Evolutionary conservation across 2,113 vertebrate species (phyloP), one percentile per base, ranked within the genome.

Genomic region (Corythoichthys intestinalis): DNA sequence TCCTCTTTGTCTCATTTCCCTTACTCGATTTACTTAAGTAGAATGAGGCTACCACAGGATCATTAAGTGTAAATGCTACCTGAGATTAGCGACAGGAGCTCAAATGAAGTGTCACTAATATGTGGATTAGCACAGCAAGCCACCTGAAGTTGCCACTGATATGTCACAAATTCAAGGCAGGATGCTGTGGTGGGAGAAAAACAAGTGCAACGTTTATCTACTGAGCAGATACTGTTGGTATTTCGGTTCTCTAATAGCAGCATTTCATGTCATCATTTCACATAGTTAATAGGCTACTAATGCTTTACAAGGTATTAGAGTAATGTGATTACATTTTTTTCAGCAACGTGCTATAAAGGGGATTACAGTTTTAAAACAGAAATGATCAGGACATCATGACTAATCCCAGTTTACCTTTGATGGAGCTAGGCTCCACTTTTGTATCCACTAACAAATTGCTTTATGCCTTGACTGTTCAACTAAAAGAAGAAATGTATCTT

Each of bases 51-150:
- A 87, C 83, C 58, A 67, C 82, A 88, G 89, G 89, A 89, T 90
- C 88, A 92, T 91, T 92, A 90, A 89, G 88, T 89, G 88, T 90
- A 91, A 91, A 88, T 74, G 85, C 90, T 90, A 93, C 88, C 90
- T 89, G 87, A 90, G 91, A 88, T 91, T 92, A 91, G 88, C 62
- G 79, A 85, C 84, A 83, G 73, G 83, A 77, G 80, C 89, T 89
- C 84, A 89, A 91, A 90, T 91, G 88, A 92, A 91, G 91, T 91
- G 88, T 84, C 89, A 90, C 88, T 92, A 92, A 92, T 93, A 91
- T 89, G 89, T 82, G 90, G 90, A 92, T 93, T 92, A 93, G 88
- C 88, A 89, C 77, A 70, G 85, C 84, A 90, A 92, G 88, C 89
- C 86, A 90, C 90, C 88, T 90, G 80, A 88, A 91, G 83, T 88